These are phyloP conservation scores for Mionectes macconnelli DNA, from an alignment of 2,113 vertebrate genomes.

Conservation along the genomic window DNA sequence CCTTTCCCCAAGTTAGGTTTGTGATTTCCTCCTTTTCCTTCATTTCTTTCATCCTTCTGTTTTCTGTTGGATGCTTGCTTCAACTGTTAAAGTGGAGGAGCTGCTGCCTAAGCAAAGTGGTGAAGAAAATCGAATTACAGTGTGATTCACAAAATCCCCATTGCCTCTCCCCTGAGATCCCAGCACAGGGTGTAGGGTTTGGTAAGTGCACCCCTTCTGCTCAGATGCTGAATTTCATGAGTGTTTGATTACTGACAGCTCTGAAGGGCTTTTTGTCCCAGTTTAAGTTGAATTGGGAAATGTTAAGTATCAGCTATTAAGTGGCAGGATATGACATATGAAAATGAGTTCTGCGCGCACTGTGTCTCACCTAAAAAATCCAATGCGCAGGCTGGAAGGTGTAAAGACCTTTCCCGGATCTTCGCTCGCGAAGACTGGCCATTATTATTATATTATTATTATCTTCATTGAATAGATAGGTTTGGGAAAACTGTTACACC, in stretches of 20 bases:
- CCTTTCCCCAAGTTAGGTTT: background rate
- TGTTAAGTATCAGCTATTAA: background rate
- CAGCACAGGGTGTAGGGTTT: background rate
- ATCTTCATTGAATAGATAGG: background rate
- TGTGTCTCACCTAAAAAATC: no score
- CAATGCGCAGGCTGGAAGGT: no score
- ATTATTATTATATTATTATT: no score
- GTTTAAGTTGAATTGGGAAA: background rate
- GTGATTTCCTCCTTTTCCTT: background rate
- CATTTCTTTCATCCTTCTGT: background rate
- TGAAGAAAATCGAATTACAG: background rate
- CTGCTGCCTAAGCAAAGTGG: background rate
- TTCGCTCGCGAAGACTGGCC: no score
- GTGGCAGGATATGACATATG: background rate
- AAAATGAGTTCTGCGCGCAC: no score
- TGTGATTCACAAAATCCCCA: accelerated
- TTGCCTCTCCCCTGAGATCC: background rate
- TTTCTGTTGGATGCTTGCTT: background rate
- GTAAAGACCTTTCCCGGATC: no score
- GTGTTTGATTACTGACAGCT: background rate
- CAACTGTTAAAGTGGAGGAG: background rate
- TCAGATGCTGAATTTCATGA: background rate
- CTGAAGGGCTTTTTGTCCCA: background rate
- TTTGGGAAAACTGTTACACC: background rate
- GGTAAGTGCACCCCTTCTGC: background rate